These are phyloP conservation scores for human (Homo sapiens) DNA, from an alignment of 2,113 vertebrate genomes.

Conservation along the genomic window DNA sequence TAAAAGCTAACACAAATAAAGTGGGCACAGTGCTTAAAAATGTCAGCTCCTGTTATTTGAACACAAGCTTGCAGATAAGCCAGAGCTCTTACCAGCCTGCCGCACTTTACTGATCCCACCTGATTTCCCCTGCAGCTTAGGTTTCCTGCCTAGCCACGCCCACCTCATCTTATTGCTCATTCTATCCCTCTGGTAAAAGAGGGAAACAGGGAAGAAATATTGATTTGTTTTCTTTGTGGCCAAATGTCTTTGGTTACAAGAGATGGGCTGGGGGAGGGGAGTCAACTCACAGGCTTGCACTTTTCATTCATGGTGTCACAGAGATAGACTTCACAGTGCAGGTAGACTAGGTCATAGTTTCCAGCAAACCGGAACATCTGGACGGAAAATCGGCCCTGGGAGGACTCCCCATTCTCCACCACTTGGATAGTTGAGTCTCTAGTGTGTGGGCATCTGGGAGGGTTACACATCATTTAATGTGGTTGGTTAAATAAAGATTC, in stretches of 20 bases:
- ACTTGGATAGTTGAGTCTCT: conserved; percentile 68
- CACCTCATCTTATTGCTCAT: not conserved
- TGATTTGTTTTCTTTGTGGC: not conserved
- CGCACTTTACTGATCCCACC: accelerated
- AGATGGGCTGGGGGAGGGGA: not conserved
- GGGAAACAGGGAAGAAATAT: not conserved
- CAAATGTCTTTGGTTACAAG: not conserved
- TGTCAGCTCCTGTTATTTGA: no score
- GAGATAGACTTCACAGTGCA: conserved; percentile 75
- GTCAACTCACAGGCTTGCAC: conserved; percentile 73
- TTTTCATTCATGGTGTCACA: conserved; percentile 52
- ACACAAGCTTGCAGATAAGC: not conserved
- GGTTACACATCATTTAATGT: not conserved
- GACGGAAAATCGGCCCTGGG: conserved; percentile 72
- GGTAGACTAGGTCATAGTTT: conserved; percentile 71
- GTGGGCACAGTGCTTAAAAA: no score
- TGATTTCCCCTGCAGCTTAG: not conserved
- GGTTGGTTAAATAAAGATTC: not conserved
- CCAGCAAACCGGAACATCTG: conserved; percentile 79
- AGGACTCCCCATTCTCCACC: conserved; percentile 72
- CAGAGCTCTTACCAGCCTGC: not conserved
- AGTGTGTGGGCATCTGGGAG: conserved; percentile 47
- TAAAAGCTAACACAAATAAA: not conserved
- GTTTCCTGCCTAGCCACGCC: not conserved
- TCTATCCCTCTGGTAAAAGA: not conserved